Conservation (phyloP, 1,140 invertebrate genomes). For the Trichonephila clavipes region DNA sequence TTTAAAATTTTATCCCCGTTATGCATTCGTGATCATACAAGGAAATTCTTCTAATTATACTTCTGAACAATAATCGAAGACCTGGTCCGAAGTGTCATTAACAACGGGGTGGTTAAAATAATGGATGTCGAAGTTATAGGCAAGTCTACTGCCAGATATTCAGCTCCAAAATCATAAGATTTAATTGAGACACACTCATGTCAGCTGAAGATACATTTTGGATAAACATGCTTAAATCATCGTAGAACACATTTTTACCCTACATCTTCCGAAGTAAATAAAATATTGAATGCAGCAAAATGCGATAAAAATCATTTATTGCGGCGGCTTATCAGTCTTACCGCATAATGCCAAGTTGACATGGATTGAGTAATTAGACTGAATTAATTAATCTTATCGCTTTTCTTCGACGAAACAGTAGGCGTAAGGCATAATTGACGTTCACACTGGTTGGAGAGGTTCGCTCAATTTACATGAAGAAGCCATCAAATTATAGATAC, state of each 20-base stretch:
- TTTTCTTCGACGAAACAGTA: slow-evolving; percentile 60
- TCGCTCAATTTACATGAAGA: slow-evolving; percentile 67
- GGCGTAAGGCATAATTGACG: slow-evolving; percentile 68
- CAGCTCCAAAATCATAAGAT: not conserved
- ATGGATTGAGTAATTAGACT: slow-evolving; percentile 71
- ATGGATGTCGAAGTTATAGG: slow-evolving; percentile 53
- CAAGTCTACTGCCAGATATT: slow-evolving; percentile 34
- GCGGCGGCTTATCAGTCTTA: slow-evolving; percentile 52
- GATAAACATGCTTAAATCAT: slow-evolving; percentile 22
- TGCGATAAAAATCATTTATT: slow-evolving; percentile 71
- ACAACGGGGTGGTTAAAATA: slow-evolving; percentile 16
- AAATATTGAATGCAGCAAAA: slow-evolving; percentile 54
- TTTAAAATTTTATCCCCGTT: not conserved
- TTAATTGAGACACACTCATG: slow-evolving; percentile 44
- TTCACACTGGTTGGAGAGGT: slow-evolving; percentile 23
- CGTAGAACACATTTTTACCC: slow-evolving; percentile 34
- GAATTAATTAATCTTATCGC: slow-evolving; percentile 71
- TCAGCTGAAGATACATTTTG: slow-evolving; percentile 3
- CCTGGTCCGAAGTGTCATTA: slow-evolving; percentile 66
- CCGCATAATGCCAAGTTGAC: slow-evolving; percentile 61
- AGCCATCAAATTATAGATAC: slow-evolving; percentile 57
- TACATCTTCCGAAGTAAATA: not conserved
- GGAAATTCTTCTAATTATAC: slow-evolving; percentile 7
- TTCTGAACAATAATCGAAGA: slow-evolving; percentile 59
- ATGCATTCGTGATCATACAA: not conserved